Base-by-base conservation (phyloP, 2,113 vertebrate species). In the Carollia perspicillata region DNA sequence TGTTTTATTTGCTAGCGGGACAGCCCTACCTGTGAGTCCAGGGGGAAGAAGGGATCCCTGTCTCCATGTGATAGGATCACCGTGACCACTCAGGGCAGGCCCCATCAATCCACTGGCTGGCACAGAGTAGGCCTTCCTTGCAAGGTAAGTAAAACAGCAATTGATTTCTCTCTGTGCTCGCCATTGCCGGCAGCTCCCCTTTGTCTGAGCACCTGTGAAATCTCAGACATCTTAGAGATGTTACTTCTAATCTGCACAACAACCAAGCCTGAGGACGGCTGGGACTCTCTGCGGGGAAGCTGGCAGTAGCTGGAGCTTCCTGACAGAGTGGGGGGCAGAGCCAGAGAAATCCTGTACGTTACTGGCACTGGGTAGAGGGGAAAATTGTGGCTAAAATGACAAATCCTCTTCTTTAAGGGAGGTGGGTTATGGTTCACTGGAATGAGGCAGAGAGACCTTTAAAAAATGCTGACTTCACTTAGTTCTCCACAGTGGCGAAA, bases 331-430 rank as follows among this genome's bases (percentile, higher is more conserved):
- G 12, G 37, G 37, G 18, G 12, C 44, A 18, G 51, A 60, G 74
- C 16, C 37, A 75, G 68, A 40, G 33, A 75, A 74, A 84, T 66
- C 66, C 68, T 78, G 33, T 40, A 18, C 74, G 23, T 79, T 92
- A 68, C 81, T 28, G 74, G 80, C 47, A 84, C 35, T 65, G 40
- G 30, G 33, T 13, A 55, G 74, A 66, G n/a, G n/a, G 92, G 51
- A 66, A 88, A 89, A 65, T 11, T 90, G 55, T 66, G 83, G 92
- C 35, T 72, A 72, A 94, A 49, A 88, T 94, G 28, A 69, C 20
- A 40, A 40, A 53, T n/a, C 53, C 37, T 88, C 71, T 69, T 63
- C 28, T 89, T 94, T 35, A 44, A 65, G 58, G 66, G 49, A 51
- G 28, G 22, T 53, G 6, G 33, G 30, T 11, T 71, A 3, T 0